Evolutionary conservation across 2,113 vertebrate species (phyloP).

Genomic region (Hyla sarda): DNA sequence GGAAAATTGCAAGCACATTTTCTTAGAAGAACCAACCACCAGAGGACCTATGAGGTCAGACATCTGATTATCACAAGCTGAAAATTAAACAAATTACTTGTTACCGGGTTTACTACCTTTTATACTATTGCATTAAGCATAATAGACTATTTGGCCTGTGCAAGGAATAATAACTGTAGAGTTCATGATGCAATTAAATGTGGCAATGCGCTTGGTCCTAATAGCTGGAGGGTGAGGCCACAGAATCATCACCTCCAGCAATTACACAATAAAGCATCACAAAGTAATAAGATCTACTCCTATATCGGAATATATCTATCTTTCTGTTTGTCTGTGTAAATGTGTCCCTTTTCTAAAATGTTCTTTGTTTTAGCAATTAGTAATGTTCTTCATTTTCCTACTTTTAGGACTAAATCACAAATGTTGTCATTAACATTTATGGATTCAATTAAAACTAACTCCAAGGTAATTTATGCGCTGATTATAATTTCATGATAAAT

Average conservation of each 20-base stretch:
- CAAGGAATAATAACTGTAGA: background rate
- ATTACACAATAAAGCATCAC: background rate
- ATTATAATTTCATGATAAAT: conserved; percentile 28
- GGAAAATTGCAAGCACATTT: background rate
- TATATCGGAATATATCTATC: background rate
- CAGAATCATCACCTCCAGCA: background rate
- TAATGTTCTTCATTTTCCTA: conserved; percentile 9
- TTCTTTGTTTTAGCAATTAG: conserved; percentile 10
- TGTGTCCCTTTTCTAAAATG: background rate
- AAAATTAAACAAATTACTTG: too few species aligned
- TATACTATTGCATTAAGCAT: too few species aligned
- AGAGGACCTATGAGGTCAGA: background rate
- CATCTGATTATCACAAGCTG: background rate
- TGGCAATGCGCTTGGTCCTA: background rate
- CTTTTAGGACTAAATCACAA: conserved; percentile 20
- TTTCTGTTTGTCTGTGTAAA: background rate
- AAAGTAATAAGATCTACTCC: background rate
- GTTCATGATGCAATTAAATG: background rate
- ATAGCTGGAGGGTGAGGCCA: background rate
- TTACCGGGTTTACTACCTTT: background rate
- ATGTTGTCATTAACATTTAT: conserved; percentile 25
- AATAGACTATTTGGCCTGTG: too few species aligned
- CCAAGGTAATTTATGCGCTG: conserved; percentile 1
- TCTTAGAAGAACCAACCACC: background rate
- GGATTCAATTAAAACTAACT: conserved; percentile 12